phyloP scores from a whole-genome alignment of 2,113 vertebrate genomes.

The Acinonyx jubatus region DNA sequence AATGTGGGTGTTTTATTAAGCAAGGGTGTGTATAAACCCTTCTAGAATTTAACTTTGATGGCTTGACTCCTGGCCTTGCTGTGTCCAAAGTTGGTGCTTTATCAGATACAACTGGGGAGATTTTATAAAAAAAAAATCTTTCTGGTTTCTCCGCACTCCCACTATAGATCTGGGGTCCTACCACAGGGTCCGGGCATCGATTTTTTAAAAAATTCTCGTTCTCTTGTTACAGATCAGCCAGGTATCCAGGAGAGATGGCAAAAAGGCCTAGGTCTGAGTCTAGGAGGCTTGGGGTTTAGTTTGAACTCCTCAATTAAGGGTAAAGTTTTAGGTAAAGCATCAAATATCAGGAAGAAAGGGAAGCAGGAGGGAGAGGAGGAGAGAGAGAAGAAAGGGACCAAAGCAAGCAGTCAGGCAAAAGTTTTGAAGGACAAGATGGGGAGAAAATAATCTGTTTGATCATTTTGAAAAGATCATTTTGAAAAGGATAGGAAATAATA shows the following conservation, averaged over 20 bases:
- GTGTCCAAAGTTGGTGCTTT: neutral
- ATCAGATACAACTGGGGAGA: neutral
- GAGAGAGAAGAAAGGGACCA: neutral
- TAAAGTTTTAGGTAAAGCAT: neutral
- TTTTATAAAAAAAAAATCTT: neutral
- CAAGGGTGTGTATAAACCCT: neutral
- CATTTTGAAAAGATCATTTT: neutral
- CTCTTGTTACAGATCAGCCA: neutral
- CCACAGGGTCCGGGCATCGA: neutral
- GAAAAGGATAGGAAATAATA: neutral
- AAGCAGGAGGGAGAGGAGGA: neutral
- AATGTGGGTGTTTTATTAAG: neutral
- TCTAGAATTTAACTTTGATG: neutral
- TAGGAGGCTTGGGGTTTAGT: neutral
- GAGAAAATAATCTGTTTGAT: neutral
- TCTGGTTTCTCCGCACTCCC: neutral
- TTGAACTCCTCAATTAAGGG: neutral
- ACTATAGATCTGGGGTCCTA: neutral
- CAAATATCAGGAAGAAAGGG: neutral
- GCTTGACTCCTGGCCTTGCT: neutral
- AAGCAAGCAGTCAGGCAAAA: neutral
- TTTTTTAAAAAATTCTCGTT: neutral
- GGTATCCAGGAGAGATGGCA: neutral
- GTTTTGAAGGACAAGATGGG: neutral
- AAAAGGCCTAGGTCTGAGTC: neutral